Evolutionary conservation across 2,888 invertebrate species (phyloP), one percentile per base, ranked within the genome.

Genomic region (Encarsia formosa): DNA sequence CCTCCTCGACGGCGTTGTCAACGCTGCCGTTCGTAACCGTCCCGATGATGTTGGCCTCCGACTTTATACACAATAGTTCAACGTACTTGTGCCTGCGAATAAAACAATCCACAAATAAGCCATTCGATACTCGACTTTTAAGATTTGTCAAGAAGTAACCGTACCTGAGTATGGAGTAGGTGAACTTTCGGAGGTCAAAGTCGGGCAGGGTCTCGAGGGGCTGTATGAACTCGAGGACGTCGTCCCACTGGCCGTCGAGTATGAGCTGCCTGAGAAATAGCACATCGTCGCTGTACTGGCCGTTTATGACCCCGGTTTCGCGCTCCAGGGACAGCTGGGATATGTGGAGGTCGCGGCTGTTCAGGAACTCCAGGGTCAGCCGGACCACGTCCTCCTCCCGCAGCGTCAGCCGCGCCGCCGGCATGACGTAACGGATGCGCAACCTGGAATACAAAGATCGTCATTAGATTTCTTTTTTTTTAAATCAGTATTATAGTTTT

Each of bases 211-310:
- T 84, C 69, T 90, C 88, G 47, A 97, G 78, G 0, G 97, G 97
- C 76, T 96, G 93, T 54, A 96, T 89, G 75, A 97, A 97, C 72
- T 96, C 95, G 54, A 95, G 77, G 1, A 92, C 95, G 73, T 96
- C 95, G 75, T 97, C 96, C 97, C 97, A 97, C 76, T 96, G 94
- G 16, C 97, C 97, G 74, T 97, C 97, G 48, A 97, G 82, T 61
- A 97, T 94, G 46, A 97, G 83, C 75, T 96, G 95, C 16, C 96
- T 82, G 18, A 97, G 79, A 75, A 97, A 97, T 40, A 97, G 81
- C 32, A 94, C 86, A 75, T 97, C 97, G 75, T 96, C 94, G 13
- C 93, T 92, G 74, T 85, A 95, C 69, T 87, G 85, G 50, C 93
- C 93, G 75, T 95, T 95, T 70, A 93, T 92, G 58, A 94, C 88